Conservation (phyloP, 1,140 invertebrate genomes). For the Gryllus bimaculatus region DNA sequence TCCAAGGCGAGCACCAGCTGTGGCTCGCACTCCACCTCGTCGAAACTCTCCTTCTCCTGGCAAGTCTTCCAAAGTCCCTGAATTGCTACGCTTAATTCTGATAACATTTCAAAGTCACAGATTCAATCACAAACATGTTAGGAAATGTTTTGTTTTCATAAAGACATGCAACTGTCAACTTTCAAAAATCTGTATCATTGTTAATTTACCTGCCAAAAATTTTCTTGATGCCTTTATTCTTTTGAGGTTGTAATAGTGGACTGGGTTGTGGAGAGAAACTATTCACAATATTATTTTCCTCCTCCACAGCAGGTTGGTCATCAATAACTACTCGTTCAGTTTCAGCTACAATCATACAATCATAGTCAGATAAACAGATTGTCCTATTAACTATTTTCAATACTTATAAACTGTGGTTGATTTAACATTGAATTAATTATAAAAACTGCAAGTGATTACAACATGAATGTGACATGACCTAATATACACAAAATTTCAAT, state of each 20-base stretch:
- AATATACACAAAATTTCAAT: too few relatives aligned
- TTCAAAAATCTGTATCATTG: not conserved
- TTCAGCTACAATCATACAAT: slow-evolving; percentile 42
- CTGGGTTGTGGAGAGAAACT: slow-evolving; percentile 38
- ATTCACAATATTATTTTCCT: slow-evolving; percentile 26
- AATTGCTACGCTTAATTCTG: slow-evolving; percentile 58
- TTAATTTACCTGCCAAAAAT: slow-evolving; percentile 52
- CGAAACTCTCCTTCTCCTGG: slow-evolving; percentile 51
- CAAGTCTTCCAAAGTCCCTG: slow-evolving; percentile 57
- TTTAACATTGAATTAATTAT: too few relatives aligned
- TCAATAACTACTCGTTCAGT: slow-evolving; percentile 54
- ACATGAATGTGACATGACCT: too few relatives aligned
- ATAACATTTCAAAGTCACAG: not conserved
- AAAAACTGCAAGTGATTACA: too few relatives aligned
- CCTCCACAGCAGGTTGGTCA: slow-evolving; percentile 27
- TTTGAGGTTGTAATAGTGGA: slow-evolving; percentile 45
- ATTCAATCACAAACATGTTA: too few relatives aligned
- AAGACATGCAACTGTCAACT: too few relatives aligned
- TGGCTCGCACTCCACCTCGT: slow-evolving; percentile 62
- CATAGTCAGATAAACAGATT: too few relatives aligned
- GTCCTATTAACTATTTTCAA: too few relatives aligned
- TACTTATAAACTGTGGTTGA: too few relatives aligned
- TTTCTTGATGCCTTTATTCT: slow-evolving; percentile 47
- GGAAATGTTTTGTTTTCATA: too few relatives aligned
- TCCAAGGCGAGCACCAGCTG: slow-evolving; percentile 64